A percentile compares a stretch with the other conserved stretches of the same genome.
Conservation (phyloP, 2,797 vertebrate genomes). For the Knipowitschia caucasica region DNA sequence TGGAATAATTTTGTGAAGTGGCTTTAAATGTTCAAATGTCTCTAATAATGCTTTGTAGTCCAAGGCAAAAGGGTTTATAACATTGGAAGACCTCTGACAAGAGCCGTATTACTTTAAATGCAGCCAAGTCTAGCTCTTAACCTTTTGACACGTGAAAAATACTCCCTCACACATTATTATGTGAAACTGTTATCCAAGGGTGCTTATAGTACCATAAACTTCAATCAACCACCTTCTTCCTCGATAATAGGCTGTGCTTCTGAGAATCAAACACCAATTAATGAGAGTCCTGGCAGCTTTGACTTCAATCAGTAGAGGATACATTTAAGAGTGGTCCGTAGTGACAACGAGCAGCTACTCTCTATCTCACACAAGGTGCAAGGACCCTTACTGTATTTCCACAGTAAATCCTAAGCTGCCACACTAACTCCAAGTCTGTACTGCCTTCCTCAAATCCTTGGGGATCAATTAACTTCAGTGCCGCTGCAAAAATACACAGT, state of each 20-base stretch:
- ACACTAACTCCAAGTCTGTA: slow-evolving; percentile 14
- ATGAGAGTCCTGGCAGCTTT: slow-evolving; percentile 12
- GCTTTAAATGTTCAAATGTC: slow-evolving; percentile 9
- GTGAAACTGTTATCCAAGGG: slow-evolving; percentile 2
- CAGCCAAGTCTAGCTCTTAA: slow-evolving; percentile 27
- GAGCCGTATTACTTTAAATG: slow-evolving; percentile 21
- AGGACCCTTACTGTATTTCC: slow-evolving; percentile 27
- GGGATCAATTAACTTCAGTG: slow-evolving; percentile 35
- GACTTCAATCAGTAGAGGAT: slow-evolving; percentile 24
- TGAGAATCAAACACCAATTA: slow-evolving; percentile 23
- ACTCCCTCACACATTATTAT: slow-evolving; percentile 19
- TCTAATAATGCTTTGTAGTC: slow-evolving; percentile 20
- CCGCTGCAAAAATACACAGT: not conserved
- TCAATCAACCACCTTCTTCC: slow-evolving; percentile 22
- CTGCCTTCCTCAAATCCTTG: slow-evolving; percentile 24
- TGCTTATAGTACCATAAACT: slow-evolving; percentile 1
- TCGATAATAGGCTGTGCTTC: slow-evolving; percentile 2
- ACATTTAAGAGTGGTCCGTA: slow-evolving; percentile 14
- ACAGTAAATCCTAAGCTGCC: slow-evolving; percentile 25
- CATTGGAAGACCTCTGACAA: slow-evolving; percentile 17
- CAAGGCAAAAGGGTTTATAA: slow-evolving; percentile 14
- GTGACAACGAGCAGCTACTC: slow-evolving; percentile 27
- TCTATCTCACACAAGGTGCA: slow-evolving; percentile 4
- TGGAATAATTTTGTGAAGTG: too few species aligned
- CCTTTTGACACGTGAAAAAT: slow-evolving; percentile 27